Evolutionary conservation across 2,797 vertebrate genomes (phyloP).

Genomic region (Otolemur crassicaudatus): DNA sequence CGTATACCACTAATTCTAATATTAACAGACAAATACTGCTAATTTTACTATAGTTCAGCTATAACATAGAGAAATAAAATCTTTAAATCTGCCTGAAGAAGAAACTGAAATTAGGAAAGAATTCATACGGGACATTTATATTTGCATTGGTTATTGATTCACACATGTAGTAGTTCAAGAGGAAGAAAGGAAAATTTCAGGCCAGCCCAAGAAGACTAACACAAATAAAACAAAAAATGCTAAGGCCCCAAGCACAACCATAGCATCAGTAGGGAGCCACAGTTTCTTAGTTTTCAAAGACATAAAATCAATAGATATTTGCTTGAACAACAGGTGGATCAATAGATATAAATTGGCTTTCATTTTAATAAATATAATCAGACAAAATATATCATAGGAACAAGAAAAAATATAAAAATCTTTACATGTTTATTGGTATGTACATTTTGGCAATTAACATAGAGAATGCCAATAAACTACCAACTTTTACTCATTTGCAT

Average conservation of each 20-base stretch:
- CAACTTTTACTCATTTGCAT: background rate
- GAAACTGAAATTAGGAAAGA: background rate
- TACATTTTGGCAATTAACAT: background rate
- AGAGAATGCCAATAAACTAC: background rate
- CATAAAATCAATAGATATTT: background rate
- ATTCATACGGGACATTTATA: background rate
- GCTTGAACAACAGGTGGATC: background rate
- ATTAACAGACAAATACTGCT: background rate
- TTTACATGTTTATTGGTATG: background rate
- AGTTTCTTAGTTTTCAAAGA: background rate
- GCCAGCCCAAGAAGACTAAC: background rate
- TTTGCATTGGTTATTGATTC: background rate
- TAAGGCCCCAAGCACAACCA: background rate
- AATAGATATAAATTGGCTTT: background rate
- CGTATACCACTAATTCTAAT: background rate
- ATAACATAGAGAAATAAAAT: background rate
- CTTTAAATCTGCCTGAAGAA: background rate
- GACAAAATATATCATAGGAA: background rate
- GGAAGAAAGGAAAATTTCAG: background rate
- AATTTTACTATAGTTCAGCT: background rate
- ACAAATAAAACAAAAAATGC: background rate
- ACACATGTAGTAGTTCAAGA: background rate
- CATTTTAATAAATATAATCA: background rate
- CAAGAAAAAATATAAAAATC: background rate
- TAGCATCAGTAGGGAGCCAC: background rate